Conservation (phyloP, 2,888 invertebrate species). For the Prosapia bicincta region DNA sequence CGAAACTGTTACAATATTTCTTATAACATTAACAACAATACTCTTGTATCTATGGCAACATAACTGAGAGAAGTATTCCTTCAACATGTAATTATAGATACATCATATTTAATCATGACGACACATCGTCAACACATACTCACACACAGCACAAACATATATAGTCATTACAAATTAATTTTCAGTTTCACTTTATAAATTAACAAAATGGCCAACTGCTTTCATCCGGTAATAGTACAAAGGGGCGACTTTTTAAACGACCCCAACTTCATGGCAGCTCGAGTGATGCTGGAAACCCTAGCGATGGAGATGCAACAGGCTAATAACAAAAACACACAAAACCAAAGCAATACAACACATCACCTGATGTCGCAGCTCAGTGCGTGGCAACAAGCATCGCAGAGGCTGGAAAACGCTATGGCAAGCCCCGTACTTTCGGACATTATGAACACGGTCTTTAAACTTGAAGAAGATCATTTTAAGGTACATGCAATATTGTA, state of each 20-base stretch:
- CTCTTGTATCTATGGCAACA: not conserved
- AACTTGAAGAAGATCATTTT: conserved; percentile 15
- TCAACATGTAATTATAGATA: not conserved
- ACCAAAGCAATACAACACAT: not conserved
- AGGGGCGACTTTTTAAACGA: conserved; percentile 22
- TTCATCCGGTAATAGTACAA: not conserved
- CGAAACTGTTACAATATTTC: too few relatives aligned
- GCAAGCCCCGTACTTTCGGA: not conserved
- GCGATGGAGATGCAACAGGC: conserved; percentile 12
- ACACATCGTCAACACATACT: not conserved
- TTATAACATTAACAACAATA: too few relatives aligned
- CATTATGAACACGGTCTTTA: conserved; percentile 21
- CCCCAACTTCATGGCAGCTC: conserved; percentile 14
- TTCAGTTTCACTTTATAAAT: not conserved
- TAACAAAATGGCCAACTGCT: conserved; percentile 10
- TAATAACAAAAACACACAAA: not conserved
- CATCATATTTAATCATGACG: not conserved
- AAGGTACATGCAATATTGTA: too few relatives aligned
- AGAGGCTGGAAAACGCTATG: conserved; percentile 9
- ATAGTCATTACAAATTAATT: not conserved
- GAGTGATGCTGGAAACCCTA: conserved; percentile 5
- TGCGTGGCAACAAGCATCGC: conserved; percentile 20
- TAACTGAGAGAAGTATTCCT: not conserved
- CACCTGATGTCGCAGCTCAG: conserved; percentile 11
- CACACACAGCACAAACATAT: not conserved